These are phyloP conservation scores for Anguilla marmorata DNA, from an alignment of 2,797 vertebrate species.

Conservation along the genomic window DNA sequence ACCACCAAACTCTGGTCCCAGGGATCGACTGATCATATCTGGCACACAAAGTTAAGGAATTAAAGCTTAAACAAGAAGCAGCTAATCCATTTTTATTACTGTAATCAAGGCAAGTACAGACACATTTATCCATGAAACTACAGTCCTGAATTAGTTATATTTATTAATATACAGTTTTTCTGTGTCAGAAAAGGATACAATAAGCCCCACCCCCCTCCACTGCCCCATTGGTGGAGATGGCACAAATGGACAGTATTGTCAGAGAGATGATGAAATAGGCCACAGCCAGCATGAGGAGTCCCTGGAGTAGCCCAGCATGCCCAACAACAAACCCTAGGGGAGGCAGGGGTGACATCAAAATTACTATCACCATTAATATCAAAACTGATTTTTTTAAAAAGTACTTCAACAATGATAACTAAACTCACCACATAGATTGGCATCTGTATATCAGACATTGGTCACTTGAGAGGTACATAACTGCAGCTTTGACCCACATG, in stretches of 20 bases:
- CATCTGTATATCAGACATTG: background rate
- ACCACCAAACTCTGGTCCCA: constrained; percentile 91
- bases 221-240: constrained; percentile 91
- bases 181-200: constrained; percentile 78
- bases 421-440: background rate
- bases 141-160: background rate
- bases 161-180: background rate
- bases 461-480: background rate
- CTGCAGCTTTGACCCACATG: background rate
- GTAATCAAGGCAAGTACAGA: background rate
- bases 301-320: constrained; percentile 85
- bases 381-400: background rate
- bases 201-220: constrained; percentile 88
- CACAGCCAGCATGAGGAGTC: constrained; percentile 83
- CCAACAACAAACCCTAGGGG: constrained; percentile 80
- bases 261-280: constrained; percentile 87
- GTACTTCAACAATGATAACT: background rate
- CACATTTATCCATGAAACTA: background rate
- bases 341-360: constrained; percentile 30
- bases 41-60: constrained; percentile 28
- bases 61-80: background rate
- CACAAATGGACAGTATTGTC: constrained; percentile 88
- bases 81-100: background rate
- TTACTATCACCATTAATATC: background rate
- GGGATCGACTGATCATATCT: constrained; percentile 92